A percentile compares a stretch with the other conserved stretches of the same genome.
phyloP scores from a whole-genome alignment of 1,140 invertebrate species.

The Drosophila oshimai region DNA sequence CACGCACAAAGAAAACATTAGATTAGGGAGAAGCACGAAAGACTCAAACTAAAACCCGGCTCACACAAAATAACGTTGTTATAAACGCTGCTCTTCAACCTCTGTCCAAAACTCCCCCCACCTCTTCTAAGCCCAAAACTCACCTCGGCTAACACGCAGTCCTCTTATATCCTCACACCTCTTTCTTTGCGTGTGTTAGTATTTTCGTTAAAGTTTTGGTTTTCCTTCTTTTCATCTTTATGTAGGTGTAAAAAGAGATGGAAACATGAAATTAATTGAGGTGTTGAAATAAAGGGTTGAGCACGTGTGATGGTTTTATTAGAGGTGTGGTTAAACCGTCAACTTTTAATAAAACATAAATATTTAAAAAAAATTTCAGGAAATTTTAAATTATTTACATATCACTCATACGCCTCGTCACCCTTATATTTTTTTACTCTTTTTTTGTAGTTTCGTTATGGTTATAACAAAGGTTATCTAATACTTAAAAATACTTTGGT shows the following conservation, averaged over 20 bases:
- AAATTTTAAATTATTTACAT: too few relatives aligned
- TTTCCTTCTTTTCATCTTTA: constrained; percentile 2
- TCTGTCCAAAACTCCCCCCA: constrained; percentile 1
- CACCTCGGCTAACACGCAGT: constrained; percentile 2
- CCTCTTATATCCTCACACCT: constrained; percentile 1
- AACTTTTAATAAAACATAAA: constrained; percentile 20
- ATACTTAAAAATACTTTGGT: too few relatives aligned
- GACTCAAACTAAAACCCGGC: constrained; percentile 8
- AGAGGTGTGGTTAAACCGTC: background rate
- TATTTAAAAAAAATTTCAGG: too few relatives aligned
- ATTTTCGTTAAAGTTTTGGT: constrained; percentile 45
- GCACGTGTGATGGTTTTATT: constrained; percentile 7
- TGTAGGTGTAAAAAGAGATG: background rate
- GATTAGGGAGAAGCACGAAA: background rate
- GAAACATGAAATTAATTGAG: too few relatives aligned
- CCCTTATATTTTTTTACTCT: too few relatives aligned
- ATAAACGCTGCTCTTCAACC: constrained; percentile 2
- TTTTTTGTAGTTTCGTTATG: too few relatives aligned
- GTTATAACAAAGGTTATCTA: too few relatives aligned
- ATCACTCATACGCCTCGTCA: too few relatives aligned
- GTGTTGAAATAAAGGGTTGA: background rate
- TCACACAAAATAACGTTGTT: constrained; percentile 49
- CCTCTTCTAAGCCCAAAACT: background rate
- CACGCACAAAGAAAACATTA: background rate
- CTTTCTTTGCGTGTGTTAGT: constrained; percentile 40